Base-by-base conservation (phyloP, 2,797 vertebrate species). In the Spea hammondii region DNA sequence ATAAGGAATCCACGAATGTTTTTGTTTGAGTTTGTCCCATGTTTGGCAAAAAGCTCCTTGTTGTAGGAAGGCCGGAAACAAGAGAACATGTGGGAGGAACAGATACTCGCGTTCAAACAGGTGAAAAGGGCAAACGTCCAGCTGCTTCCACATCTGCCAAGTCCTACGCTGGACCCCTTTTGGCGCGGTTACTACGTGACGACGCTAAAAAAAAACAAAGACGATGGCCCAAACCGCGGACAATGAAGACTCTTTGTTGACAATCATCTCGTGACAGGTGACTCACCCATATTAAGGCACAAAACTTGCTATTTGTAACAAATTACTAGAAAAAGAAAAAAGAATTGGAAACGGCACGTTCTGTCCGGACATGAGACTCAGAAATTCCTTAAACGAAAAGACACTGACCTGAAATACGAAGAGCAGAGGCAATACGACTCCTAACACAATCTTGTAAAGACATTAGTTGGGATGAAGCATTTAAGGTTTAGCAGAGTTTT, bases 31-130 rank as follows among this genome's bases (percentile, higher is more conserved):
- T 32, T 32, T 32, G 32, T 2, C 65, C 45, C 6, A 10, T 0
- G 48, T 74, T 74, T 79, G 65, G 70, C 78, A 69, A 47, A 32
- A 32, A 32, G 32, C 32, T 32, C 32, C 32, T 32, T 32, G 32
- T 32, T 70, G 6, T 17, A 12, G 8, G 5, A 9, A 53, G 71
- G 9, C 54, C 68, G 65, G 55, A 69, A 74, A 60, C 0, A 10
- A 9, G 13, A 69, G 64, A 69, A 74, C 71, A 74, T 79, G 32
- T 48, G 65, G 14, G 45, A 64, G 72, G 72, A 74, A 74, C 4
- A 72, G 70, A 59, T n/a, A 45, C 17, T 55, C 13, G 17, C 6
- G 12, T 48, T 47, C 44, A 13, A 51, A 51, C 72, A 74, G 66
- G 45, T 77, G 75, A 49, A 47, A 54, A 68, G n/a, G n/a, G 8